Conservation (phyloP, 1,140 invertebrate species). For the Proctacanthus coquilletti region DNA sequence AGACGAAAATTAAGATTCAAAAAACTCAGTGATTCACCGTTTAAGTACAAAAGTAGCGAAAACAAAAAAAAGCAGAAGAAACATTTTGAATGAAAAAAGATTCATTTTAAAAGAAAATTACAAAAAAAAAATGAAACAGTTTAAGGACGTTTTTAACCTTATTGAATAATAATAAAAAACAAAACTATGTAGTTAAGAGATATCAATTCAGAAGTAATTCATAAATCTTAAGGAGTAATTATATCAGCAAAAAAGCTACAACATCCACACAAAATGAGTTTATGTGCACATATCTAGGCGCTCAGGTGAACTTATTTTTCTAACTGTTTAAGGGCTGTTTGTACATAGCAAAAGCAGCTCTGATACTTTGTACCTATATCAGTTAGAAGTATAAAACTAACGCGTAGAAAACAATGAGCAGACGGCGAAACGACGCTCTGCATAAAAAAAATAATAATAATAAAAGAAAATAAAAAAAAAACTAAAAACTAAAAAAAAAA, state of each 20-base stretch:
- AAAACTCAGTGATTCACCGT: constrained; percentile 28
- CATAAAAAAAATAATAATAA: neutral
- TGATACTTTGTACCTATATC: no score
- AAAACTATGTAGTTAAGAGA: neutral
- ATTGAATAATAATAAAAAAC: neutral
- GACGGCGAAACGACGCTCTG: neutral
- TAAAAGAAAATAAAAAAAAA: neutral
- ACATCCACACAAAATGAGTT: neutral
- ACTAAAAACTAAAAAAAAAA: neutral
- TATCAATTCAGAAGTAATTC: constrained; percentile 1
- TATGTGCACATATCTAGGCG: constrained; percentile 3
- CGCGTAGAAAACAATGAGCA: neutral
- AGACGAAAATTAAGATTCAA: no score
- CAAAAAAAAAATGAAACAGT: neutral
- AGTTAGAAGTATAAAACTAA: neutral
- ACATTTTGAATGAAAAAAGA: constrained; percentile 10
- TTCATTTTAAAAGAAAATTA: constrained; percentile 2
- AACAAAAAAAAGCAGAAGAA: constrained; percentile 10
- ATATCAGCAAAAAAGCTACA: neutral
- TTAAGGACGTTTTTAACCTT: constrained; percentile 1
- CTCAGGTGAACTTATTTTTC: neutral
- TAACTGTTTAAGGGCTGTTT: neutral
- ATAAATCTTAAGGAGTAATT: constrained; percentile 3
- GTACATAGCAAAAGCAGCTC: neutral
- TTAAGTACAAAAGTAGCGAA: constrained; percentile 28